Conservation (phyloP, 2,113 vertebrate species). For the Furnarius figulus region DNA sequence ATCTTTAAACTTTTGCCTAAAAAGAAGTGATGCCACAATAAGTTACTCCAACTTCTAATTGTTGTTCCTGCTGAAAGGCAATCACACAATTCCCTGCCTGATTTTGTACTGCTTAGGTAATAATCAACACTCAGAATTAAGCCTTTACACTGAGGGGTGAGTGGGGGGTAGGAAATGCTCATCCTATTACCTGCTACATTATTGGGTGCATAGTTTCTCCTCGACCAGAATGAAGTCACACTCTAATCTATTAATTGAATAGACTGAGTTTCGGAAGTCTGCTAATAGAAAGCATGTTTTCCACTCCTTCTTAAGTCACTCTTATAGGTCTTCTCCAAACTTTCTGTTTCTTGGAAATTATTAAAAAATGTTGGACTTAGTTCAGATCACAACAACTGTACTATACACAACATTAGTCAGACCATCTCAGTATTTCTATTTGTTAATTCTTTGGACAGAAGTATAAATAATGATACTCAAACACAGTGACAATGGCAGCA, state of each 20-base stretch:
- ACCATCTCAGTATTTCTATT: neutral
- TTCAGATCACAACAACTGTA: neutral
- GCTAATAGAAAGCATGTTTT: neutral
- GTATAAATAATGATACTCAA: accelerated
- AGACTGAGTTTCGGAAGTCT: neutral
- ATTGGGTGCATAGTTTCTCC: accelerated
- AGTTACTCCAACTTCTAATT: neutral
- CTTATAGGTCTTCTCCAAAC: neutral
- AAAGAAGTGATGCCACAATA: neutral
- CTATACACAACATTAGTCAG: neutral
- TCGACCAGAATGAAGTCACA: neutral
- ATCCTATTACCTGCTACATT: neutral
- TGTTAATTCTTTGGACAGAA: neutral
- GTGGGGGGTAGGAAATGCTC: neutral
- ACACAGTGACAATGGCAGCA: neutral
- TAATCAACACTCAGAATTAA: neutral
- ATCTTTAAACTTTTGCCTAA: neutral
- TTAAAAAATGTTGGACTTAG: neutral
- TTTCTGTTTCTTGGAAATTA: neutral
- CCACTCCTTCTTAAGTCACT: neutral
- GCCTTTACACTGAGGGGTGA: neutral
- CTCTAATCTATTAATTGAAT: neutral
- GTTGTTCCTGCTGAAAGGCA: neutral
- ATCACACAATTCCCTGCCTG: neutral
- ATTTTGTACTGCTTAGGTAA: neutral